These are phyloP conservation scores for Hedychridium roseum DNA, from an alignment of 2,888 invertebrate genomes.

Conservation along the genomic window DNA sequence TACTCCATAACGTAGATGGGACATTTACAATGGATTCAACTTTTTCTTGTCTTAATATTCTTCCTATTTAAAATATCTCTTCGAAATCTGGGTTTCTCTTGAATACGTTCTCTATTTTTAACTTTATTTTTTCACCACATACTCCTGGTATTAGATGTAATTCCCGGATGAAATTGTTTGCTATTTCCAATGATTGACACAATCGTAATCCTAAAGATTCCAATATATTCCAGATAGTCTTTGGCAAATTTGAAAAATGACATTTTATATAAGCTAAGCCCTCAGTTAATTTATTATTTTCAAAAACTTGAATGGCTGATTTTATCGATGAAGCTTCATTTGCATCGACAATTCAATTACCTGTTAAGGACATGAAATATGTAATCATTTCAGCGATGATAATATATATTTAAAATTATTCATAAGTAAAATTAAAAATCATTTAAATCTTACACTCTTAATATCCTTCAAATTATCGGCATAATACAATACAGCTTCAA, in stretches of 20 bases:
- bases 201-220: background rate
- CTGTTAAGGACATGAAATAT: background rate
- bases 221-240: too few relatives aligned
- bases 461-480: background rate
- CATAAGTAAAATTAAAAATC: background rate
- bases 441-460: background rate
- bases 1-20: background rate
- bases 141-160: too few relatives aligned
- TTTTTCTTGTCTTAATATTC: background rate
- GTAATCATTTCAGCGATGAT: background rate
- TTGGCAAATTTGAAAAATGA: too few relatives aligned
- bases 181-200: background rate
- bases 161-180: background rate
- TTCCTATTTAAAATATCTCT: background rate
- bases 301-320: too few relatives aligned
- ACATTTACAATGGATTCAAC: background rate
- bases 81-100: background rate
- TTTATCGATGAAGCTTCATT: too few relatives aligned
- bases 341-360: too few relatives aligned
- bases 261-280: too few relatives aligned
- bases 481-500: background rate
- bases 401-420: background rate
- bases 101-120: background rate
- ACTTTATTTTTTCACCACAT: too few relatives aligned
- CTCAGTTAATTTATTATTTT: background rate